Evolutionary conservation across 2,113 vertebrate genomes (phyloP).

Genomic region (Phocoena phocoena): DNA sequence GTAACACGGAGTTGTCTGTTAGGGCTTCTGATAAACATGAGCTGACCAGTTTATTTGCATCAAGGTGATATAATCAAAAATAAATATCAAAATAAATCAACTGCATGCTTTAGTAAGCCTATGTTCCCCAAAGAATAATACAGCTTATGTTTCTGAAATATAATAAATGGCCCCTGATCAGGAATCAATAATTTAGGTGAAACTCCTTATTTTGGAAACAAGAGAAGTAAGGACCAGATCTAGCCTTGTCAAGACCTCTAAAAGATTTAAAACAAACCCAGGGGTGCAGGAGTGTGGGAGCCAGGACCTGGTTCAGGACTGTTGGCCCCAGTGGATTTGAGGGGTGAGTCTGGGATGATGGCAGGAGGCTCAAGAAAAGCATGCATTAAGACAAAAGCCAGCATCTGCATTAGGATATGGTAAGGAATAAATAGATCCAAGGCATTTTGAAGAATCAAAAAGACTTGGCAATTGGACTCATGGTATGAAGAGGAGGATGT

Average conservation of each 20-base stretch:
- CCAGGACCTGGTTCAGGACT: not conserved
- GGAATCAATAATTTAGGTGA: not conserved
- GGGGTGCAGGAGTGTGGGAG: no score
- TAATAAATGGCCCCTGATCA: not conserved
- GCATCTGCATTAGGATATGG: not conserved
- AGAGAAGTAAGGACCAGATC: not conserved
- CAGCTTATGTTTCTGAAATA: not conserved
- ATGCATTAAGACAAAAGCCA: not conserved
- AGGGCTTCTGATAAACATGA: not conserved
- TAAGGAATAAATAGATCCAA: not conserved
- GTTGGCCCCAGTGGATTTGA: not conserved
- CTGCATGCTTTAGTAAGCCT: not conserved
- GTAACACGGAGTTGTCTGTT: not conserved
- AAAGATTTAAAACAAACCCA: not conserved
- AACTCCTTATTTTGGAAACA: not conserved
- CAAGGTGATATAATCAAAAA: not conserved
- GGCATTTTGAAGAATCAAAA: not conserved
- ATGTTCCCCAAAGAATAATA: not conserved
- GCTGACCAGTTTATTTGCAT: not conserved
- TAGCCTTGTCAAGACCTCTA: not conserved
- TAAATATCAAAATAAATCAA: not conserved
- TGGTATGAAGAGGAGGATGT: not conserved
- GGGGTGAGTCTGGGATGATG: not conserved
- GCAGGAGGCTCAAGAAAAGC: not conserved
- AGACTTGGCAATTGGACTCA: not conserved